A percentile compares a stretch with the other conserved stretches of the same genome.
Conservation (phyloP, 2,888 invertebrate genomes). For the Apodemia zela region DNA sequence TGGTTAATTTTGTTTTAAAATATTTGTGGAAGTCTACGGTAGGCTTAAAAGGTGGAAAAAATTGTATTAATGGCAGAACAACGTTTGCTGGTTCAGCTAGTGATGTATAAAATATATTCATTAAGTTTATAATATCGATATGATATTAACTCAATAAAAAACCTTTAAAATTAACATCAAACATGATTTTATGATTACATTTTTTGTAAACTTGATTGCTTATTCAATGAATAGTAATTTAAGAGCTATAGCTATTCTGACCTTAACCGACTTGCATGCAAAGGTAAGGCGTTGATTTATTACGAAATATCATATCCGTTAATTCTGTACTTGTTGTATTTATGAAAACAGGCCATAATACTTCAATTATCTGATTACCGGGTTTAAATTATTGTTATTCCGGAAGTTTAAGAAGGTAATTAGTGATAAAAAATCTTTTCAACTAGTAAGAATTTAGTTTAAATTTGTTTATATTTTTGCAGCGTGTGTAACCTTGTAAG, state of each 20-base stretch:
- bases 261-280: conserved; percentile 38
- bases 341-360: neutral
- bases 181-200: neutral
- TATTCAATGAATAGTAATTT: neutral
- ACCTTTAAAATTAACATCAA: conserved; percentile 6
- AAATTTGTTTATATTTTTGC: neutral
- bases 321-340: neutral
- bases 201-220: conserved; percentile 5
- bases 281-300: conserved; percentile 23
- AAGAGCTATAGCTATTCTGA: conserved; percentile 18
- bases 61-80: too few relatives aligned
- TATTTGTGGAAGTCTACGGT: too few relatives aligned
- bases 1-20: too few relatives aligned
- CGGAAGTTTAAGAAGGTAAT: conserved; percentile 5
- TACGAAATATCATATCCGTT: conserved; percentile 27
- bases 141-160: neutral
- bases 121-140: too few relatives aligned
- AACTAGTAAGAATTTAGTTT: neutral
- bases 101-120: too few relatives aligned
- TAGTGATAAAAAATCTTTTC: neutral
- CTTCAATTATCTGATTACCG: neutral
- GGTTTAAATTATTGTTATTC: conserved; percentile 3
- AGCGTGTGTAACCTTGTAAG: too few relatives aligned
- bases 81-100: too few relatives aligned
- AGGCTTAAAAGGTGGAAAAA: too few relatives aligned